These are phyloP conservation scores for Hipposideros larvatus DNA, from an alignment of 2,797 vertebrate genomes.

Conservation along the genomic window DNA sequence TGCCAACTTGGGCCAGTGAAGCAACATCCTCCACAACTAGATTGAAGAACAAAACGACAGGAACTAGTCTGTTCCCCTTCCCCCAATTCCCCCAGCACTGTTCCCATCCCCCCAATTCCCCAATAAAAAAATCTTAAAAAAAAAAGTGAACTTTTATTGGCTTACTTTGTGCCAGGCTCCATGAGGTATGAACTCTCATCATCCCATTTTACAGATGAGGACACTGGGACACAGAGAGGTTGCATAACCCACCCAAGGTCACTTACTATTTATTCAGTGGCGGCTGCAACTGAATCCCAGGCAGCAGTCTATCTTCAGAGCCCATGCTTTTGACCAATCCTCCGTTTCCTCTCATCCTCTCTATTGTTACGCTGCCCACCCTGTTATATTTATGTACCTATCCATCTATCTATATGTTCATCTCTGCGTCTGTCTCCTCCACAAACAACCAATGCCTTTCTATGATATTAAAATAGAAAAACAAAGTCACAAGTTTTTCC, in stretches of 20 bases:
- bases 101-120: too few relatives aligned
- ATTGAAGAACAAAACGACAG: too few relatives aligned
- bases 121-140: too few relatives aligned
- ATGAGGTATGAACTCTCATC: not conserved
- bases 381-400: not conserved
- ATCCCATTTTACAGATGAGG: slow-evolving; percentile 45
- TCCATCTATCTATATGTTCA: not conserved
- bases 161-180: slow-evolving; percentile 36
- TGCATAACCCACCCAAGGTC: not conserved
- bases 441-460: slow-evolving; percentile 56
- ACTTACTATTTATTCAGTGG: not conserved
- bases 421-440: slow-evolving; percentile 33
- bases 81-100: too few relatives aligned
- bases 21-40: too few relatives aligned
- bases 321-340: not conserved
- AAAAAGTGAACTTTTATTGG: slow-evolving; percentile 29
- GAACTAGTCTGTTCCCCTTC: too few relatives aligned
- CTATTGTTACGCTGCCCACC: not conserved
- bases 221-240: not conserved
- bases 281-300: not conserved
- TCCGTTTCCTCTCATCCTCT: not conserved
- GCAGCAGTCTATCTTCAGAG: slow-evolving; percentile 15
- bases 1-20: too few relatives aligned
- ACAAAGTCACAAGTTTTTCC: not conserved
- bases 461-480: not conserved